Conservation (phyloP, 2,888 invertebrate species). For the Zaprionus bogoriensis region DNA sequence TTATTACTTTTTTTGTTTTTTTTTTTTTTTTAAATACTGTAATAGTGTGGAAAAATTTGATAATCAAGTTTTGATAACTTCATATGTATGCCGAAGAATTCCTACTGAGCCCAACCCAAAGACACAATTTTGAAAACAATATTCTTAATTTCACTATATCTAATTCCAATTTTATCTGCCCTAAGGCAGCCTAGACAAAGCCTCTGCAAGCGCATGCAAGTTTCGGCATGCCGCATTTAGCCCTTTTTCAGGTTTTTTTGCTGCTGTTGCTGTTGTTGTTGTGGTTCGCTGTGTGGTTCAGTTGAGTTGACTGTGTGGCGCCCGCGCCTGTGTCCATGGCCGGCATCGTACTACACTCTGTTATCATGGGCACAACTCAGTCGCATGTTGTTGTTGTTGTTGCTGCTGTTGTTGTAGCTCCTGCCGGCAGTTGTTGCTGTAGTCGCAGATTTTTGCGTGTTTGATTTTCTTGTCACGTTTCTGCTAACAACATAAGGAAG, state of each 20-base stretch:
- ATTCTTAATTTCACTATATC: too few relatives aligned
- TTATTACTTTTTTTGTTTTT: too few relatives aligned
- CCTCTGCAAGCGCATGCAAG: background rate
- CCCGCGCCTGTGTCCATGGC: too few relatives aligned
- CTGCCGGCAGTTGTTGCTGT: conserved; percentile 19
- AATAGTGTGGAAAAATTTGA: too few relatives aligned
- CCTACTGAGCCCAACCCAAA: too few relatives aligned
- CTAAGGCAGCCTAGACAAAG: too few relatives aligned
- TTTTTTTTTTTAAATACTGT: too few relatives aligned
- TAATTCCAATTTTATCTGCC: too few relatives aligned
- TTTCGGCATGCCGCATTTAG: background rate
- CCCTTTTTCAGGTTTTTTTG: background rate
- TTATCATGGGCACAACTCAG: conserved; percentile 52
- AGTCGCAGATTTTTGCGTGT: conserved; percentile 70
- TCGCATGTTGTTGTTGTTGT: conserved; percentile 18
- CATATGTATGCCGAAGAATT: too few relatives aligned
- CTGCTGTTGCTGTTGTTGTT: background rate
- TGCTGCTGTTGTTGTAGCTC: conserved; percentile 21
- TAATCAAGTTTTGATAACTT: too few relatives aligned
- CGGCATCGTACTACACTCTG: conserved; percentile 31
- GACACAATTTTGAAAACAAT: too few relatives aligned
- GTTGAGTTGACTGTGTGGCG: conserved; percentile 2
- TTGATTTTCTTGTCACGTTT: conserved; percentile 80
- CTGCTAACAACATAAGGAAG: conserved; percentile 79
- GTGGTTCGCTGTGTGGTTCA: conserved; percentile 26